These are phyloP conservation scores for Caenorhabditis sp. DNA, from an alignment of 2,888 invertebrate species.

Conservation along the genomic window DNA sequence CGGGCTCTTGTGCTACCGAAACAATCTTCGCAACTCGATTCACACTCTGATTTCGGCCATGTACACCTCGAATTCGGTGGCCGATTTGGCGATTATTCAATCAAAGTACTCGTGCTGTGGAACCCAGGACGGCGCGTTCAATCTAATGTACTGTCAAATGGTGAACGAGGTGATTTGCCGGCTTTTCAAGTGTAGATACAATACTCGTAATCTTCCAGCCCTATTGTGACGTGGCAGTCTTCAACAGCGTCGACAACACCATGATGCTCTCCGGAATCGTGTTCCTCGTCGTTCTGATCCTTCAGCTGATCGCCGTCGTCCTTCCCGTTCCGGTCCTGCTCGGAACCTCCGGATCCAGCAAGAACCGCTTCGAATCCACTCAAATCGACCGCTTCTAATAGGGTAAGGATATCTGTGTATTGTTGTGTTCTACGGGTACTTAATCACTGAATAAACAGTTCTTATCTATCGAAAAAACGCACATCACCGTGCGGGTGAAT, in stretches of 20 bases:
- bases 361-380: constrained; percentile 3
- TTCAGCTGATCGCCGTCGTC: constrained; percentile 9
- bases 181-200: too few relatives aligned
- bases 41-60: constrained; percentile 5
- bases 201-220: constrained; percentile 18
- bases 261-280: constrained; percentile 42
- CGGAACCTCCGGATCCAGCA: not conserved
- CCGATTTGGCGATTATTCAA: constrained; percentile 26
- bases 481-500: too few relatives aligned
- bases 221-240: constrained; percentile 21
- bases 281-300: constrained; percentile 15
- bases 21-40: constrained; percentile 5
- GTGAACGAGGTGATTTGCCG: too few relatives aligned
- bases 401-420: not conserved
- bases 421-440: constrained; percentile 24
- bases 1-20: constrained; percentile 3
- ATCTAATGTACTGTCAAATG: constrained; percentile 6
- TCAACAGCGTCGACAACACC: constrained; percentile 32
- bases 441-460: constrained; percentile 36
- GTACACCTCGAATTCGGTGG: constrained; percentile 15
- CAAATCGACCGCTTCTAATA: constrained; percentile 21
- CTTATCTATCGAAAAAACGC: too few relatives aligned
- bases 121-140: constrained; percentile 3
- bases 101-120: constrained; percentile 31
- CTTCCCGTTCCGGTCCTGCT: constrained; percentile 25